Evolutionary conservation across 2,113 vertebrate genomes (phyloP).

Genomic region (Felis catus): F.catus_Fca126_mat1.0 CM031411.1:101585501-101586000

Average conservation of each 20-base stretch:
- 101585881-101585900: not conserved
- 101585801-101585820: not conserved
- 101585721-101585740: not conserved
- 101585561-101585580: not conserved
- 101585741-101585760: not conserved
- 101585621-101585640: not conserved
- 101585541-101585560: slow-evolving; percentile 5
- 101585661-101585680: not conserved
- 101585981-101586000: not conserved
- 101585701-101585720: not conserved
- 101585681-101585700: not conserved
- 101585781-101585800: not conserved
- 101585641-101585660: not conserved
- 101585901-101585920: not conserved
- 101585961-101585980: not conserved
- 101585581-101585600: not conserved
- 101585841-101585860: not conserved
- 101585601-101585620: not conserved
- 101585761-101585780: not conserved
- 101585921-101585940: not conserved
- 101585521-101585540: not conserved
- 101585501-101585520: not conserved
- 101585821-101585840: not conserved
- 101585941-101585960: slow-evolving; percentile 5
- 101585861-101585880: not conserved